Base-by-base conservation (phyloP, 1,140 invertebrate species). In the Brachionus rotundiformis region DNA sequence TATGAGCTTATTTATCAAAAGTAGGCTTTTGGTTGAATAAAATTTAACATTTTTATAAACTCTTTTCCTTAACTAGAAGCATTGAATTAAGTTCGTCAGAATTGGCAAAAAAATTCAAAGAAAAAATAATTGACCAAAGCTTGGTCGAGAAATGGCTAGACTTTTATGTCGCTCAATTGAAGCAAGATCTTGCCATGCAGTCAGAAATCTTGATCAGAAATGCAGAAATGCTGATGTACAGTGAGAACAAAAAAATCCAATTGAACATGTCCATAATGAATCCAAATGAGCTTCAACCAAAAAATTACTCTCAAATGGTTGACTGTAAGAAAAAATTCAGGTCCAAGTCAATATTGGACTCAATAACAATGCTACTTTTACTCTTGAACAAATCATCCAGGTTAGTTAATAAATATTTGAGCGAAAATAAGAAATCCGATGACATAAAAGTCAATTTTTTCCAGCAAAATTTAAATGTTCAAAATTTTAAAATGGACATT, bases 91-190 rank as follows among this genome's bases (percentile, higher is more conserved):
- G 8, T 29, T 59, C 76, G 11, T 63, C 25, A 0, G 76, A 59
- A 8, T 63, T 79, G 76, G n/a, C 59, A n/a, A 39, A 79, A 59
- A 59, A 59, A 36, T 79, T 79, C 11, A 29, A 19, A 19, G 19
- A 79, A 79, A 33, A 79, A 29, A 19, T 79, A 33, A 19, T 79
- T 41, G 47, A 49, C 1, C 33, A 54, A 59, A 79, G 36, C 8
- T 41, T 79, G 33, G 36, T 79, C 1, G 76, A 79, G 27, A 79
- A 79, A 11, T 79, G 76, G 76, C 25, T 79, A 23, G 76, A 79
- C 19, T 79, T 59, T 61, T 79, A 25, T 33, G 59, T 19, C 0
- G 7, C n/a, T n/a, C 47, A 79, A 13, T 16, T 79, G 6, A 79
- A 79, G 16, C 44, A 33, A 61, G 76, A 54, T 29, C 23, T 79